Base-by-base conservation (phyloP, 2,113 vertebrate genomes). In the Salvator merianae region DNA sequence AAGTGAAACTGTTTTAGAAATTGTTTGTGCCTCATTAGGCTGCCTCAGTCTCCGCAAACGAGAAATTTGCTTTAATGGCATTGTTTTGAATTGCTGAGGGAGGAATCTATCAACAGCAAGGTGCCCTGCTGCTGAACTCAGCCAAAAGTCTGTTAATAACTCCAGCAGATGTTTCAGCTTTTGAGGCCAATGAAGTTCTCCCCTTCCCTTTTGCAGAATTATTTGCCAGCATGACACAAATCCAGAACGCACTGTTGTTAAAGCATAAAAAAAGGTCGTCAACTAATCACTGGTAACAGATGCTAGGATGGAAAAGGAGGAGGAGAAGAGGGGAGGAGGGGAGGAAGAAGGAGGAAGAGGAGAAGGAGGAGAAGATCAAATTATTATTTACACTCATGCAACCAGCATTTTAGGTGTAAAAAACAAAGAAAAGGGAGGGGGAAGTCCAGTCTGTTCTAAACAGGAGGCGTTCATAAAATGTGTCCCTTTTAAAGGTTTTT, bases 121-220 rank as follows among this genome's bases (percentile, higher is more conserved):
- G 87, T 94, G 91, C 90, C 91, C 90, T 85, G 87, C 91, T 92
- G 93, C 90, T 95, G 91, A 95, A 94, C 91, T 95, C 92, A 91
- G 92, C 89, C 91, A 92, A 93, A 94, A 95, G 94, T 72, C 86
- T 90, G 90, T 91, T 95, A 94, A 92, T 95, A 95, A 93, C 88
- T 93, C 87, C 88, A 95, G 92, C 91, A 94, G 94, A 94, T 94
- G 90, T 92, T 95, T 93, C 90, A 92, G 90, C 77, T 91, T 94
- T 94, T 93, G 87, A 93, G 89, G 88, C 91, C 94, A 93, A 89
- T 43, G 83, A 84, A 90, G 78, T 90, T 86, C 20, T 72, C 40
- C 70, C 65, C 82, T 87, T 75, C 85, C 84, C 81, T 87, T 69
- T 90, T 91, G 32, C 83, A 90, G 91, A 92, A 84, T 86, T 79